Conservation (phyloP, 2,113 vertebrate species). For the Sinocyclocheilus rhinocerous region DNA sequence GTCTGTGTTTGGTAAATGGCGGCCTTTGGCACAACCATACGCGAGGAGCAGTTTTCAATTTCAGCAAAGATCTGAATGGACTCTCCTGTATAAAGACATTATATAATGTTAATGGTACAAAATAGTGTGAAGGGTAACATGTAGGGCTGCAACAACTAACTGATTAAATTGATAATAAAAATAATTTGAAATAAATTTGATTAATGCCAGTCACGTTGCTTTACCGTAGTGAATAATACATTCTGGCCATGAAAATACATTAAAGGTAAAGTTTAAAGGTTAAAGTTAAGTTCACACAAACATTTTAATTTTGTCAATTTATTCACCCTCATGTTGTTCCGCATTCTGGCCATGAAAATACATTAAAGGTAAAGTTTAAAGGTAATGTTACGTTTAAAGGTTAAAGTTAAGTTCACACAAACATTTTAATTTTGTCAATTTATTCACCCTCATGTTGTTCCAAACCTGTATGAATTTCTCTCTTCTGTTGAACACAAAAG, state of each 20-base stretch:
- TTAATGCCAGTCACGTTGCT: too few species aligned
- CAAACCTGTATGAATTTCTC: background rate
- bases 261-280: too few species aligned
- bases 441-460: background rate
- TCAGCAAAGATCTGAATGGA: slow-evolving; percentile 99
- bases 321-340: too few species aligned
- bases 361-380: too few species aligned
- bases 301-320: too few species aligned
- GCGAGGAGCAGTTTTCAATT: slow-evolving; percentile 98
- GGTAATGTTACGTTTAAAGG: too few species aligned
- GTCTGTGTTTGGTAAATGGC: slow-evolving; percentile 99
- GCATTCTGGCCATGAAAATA: too few species aligned
- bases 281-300: too few species aligned
- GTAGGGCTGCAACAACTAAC: background rate
- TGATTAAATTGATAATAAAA: background rate
- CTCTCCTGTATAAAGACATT: slow-evolving; percentile 80
- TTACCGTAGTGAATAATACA: background rate
- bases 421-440: too few species aligned
- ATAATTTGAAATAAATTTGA: background rate
- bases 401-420: too few species aligned
- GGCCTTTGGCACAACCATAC: slow-evolving; percentile 98
- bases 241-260: too few species aligned
- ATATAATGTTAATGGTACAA: background rate
- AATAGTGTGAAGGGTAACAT: background rate
- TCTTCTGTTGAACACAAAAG: background rate